Percentiles rank a stretch among this genome's conserved stretches.
Evolutionary conservation across 1,140 invertebrate species (phyloP).

Genomic region (Amyelois transitella): DNA sequence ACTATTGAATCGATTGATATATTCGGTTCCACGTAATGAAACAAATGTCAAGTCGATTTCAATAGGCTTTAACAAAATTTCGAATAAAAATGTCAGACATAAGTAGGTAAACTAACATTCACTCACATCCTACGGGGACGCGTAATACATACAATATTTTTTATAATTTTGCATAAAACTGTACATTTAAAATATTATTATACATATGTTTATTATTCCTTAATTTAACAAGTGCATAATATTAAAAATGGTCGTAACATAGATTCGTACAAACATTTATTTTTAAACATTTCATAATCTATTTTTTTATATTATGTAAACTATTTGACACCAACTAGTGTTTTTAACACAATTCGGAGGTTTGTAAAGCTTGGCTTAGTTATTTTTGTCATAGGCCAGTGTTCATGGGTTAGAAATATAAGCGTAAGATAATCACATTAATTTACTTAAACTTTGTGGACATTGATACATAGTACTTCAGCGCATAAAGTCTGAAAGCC

Average conservation of each 20-base stretch:
- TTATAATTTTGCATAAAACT: conserved; percentile 13
- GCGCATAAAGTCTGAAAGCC: conserved; percentile 26
- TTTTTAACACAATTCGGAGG: conserved; percentile 36
- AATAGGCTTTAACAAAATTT: no score
- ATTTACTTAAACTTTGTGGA: conserved; percentile 30
- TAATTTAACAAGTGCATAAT: conserved; percentile 24
- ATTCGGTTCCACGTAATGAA: no score
- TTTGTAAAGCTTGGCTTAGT: conserved; percentile 37
- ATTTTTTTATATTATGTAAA: conserved; percentile 4
- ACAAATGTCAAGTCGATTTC: no score
- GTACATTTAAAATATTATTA: conserved; percentile 18
- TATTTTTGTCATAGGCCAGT: conserved; percentile 32
- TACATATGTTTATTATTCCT: conserved; percentile 17
- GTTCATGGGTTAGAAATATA: conserved; percentile 20
- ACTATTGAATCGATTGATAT: no score
- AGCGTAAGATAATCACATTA: conserved; percentile 44
- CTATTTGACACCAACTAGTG: conserved; percentile 36
- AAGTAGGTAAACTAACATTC: no score
- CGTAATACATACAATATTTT: no score
- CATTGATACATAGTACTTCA: conserved; percentile 23
- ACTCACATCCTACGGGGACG: no score
- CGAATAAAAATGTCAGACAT: no score
- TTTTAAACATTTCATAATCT: conserved; percentile 23
- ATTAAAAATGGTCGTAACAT: conserved; percentile 25
- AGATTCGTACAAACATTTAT: conserved; percentile 40